Evolutionary conservation across 2,888 invertebrate genomes (phyloP).

Genomic region (Cheilosia vulpina): DNA sequence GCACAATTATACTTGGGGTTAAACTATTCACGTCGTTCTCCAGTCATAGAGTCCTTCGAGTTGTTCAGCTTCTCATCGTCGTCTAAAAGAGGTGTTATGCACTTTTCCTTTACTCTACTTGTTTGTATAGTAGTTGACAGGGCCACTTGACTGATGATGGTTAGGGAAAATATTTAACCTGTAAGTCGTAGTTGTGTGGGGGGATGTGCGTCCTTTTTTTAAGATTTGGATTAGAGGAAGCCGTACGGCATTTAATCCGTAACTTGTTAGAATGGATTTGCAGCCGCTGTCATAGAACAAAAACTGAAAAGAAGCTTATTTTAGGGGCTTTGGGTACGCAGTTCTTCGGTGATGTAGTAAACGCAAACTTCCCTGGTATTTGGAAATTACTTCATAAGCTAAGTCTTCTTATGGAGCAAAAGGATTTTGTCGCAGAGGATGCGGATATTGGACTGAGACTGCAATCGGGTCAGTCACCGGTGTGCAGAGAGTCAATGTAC

Average conservation of each 20-base stretch:
- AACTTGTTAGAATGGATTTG: not conserved
- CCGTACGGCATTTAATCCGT: not conserved
- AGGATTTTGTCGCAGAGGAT: no score
- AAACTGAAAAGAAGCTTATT: no score
- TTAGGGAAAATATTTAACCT: conserved; percentile 18
- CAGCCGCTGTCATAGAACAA: not conserved
- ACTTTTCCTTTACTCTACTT: conserved; percentile 4
- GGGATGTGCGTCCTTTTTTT: not conserved
- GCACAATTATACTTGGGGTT: conserved; percentile 39
- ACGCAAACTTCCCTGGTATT: no score
- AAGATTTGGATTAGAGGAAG: not conserved
- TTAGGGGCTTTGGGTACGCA: no score
- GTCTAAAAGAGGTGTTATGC: conserved; percentile 20
- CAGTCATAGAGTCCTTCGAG: not conserved
- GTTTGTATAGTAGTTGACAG: not conserved
- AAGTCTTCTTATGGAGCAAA: no score
- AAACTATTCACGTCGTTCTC: conserved; percentile 16
- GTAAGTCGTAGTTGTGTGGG: not conserved
- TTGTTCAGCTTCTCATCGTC: not conserved
- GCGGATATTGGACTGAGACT: no score
- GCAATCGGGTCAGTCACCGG: no score
- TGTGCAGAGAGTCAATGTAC: no score
- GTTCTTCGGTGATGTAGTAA: no score
- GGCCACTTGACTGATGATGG: conserved; percentile 26
- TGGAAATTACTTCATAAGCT: no score